Conservation (phyloP, 2,797 vertebrate genomes). For the Phalanger gymnotis region DNA sequence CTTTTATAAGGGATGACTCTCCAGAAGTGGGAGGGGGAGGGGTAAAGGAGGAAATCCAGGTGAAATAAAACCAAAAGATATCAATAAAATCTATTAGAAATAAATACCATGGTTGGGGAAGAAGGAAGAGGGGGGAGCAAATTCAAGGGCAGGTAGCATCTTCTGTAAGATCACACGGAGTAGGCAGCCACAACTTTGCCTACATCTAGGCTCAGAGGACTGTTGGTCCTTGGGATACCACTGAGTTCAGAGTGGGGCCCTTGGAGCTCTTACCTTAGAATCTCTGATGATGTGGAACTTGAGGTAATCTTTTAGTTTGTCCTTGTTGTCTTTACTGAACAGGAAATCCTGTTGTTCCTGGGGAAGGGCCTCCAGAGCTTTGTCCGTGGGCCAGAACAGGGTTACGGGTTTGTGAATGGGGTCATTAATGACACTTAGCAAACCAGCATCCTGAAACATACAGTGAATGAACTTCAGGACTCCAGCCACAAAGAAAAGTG, state of each 20-base stretch:
- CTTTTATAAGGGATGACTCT: too few relatives aligned
- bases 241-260: not conserved
- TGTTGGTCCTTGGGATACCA: not conserved
- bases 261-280: conserved; percentile 83
- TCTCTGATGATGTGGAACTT: conserved; percentile 92
- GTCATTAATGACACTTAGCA: conserved; percentile 86
- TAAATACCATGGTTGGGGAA: not conserved
- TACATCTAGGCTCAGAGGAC: too few relatives aligned
- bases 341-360: conserved; percentile 91
- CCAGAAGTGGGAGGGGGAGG: too few relatives aligned
- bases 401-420: conserved; percentile 89
- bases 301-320: conserved; percentile 89
- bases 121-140: not conserved
- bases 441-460: conserved; percentile 87
- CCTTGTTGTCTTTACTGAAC: conserved; percentile 86
- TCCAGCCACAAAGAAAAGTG: not conserved
- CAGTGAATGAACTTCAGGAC: not conserved
- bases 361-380: conserved; percentile 86
- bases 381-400: conserved; percentile 92
- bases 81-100: not conserved
- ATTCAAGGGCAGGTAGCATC: not conserved
- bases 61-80: too few relatives aligned
- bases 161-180: not conserved
- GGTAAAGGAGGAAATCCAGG: too few relatives aligned
- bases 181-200: not conserved